phyloP scores from a whole-genome alignment of 2,113 vertebrate genomes.

The Gnathonemus longibarbis region DNA sequence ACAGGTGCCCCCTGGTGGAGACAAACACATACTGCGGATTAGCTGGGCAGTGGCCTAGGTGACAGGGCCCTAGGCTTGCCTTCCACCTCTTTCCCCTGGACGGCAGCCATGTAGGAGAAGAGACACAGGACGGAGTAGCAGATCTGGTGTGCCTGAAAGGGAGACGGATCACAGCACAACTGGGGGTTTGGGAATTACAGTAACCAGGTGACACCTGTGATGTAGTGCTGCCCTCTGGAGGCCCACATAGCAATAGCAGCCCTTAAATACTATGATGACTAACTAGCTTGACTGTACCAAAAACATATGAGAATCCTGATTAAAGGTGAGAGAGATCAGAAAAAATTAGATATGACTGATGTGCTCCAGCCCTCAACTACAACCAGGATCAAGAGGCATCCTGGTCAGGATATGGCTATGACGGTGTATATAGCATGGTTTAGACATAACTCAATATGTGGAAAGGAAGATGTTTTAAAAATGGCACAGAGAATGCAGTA shows the following conservation, averaged over 20 bases:
- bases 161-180: not conserved
- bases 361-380: not conserved
- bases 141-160: constrained; percentile 88
- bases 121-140: constrained; percentile 99
- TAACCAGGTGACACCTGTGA: not conserved
- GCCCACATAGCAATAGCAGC: not conserved
- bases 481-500: not conserved
- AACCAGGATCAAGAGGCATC: not conserved
- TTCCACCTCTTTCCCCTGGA: constrained; percentile 90
- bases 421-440: not conserved
- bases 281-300: not conserved
- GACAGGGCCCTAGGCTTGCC: constrained; percentile 78
- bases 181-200: not conserved
- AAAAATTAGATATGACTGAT: not conserved
- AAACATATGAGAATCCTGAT: not conserved
- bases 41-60: constrained; percentile 85
- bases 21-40: constrained; percentile 28
- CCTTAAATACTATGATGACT: not conserved
- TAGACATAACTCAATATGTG: not conserved
- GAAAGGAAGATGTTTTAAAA: not conserved
- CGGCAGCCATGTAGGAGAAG: constrained; percentile 95
- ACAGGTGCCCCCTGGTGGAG: not conserved
- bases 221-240: not conserved
- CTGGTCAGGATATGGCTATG: not conserved
- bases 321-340: not conserved